Conservation (phyloP, 2,797 vertebrate species). For the Molossus molossus region DNA sequence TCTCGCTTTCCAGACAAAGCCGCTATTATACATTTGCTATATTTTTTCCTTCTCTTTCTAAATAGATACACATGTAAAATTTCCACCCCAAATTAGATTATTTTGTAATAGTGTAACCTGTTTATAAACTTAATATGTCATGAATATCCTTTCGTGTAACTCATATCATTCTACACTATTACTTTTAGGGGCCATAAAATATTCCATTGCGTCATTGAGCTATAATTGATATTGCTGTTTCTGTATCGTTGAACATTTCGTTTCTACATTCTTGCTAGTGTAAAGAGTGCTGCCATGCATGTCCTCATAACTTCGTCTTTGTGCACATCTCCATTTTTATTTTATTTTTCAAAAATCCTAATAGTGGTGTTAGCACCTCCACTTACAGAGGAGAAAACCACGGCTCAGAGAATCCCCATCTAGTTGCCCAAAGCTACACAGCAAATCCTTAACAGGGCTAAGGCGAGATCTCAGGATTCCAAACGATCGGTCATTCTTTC, state of each 20-base stretch:
- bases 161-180: conserved; percentile 25
- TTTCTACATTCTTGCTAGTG: conserved; percentile 12
- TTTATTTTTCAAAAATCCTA: neutral
- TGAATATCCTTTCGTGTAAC: conserved; percentile 14
- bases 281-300: neutral
- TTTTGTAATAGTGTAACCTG: conserved; percentile 21
- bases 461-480: neutral
- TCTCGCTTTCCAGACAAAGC: conserved; percentile 53
- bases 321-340: neutral
- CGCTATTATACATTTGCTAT: neutral
- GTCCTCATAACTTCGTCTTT: conserved; percentile 7
- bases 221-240: conserved; percentile 35
- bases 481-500: neutral
- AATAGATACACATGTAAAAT: conserved; percentile 1
- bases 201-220: neutral
- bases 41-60: conserved; percentile 68
- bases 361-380: neutral
- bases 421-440: neutral
- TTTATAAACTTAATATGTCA: neutral
- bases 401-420: neutral
- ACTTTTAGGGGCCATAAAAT: conserved; percentile 56
- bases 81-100: conserved; percentile 41
- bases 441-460: neutral
- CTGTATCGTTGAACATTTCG: neutral
- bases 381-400: neutral